phyloP scores from a whole-genome alignment of 2,888 invertebrate species.

The Autographa pulchrina region DNA sequence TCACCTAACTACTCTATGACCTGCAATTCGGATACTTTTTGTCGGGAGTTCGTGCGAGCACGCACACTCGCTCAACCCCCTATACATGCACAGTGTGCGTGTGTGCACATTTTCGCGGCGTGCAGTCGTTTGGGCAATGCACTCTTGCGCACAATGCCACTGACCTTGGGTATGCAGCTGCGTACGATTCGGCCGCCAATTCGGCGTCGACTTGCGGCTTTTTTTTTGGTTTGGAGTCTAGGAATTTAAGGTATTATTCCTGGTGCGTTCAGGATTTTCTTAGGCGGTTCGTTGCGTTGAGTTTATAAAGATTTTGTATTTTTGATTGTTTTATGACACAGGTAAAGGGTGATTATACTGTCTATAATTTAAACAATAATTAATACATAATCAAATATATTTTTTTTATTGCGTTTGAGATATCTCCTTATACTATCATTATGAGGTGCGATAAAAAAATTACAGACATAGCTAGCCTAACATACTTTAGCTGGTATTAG shows the following conservation, averaged over 20 bases:
- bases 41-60: conserved; percentile 65
- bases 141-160: conserved; percentile 83
- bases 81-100: conserved; percentile 48
- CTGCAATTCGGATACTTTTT: conserved; percentile 84
- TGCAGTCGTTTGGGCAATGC: conserved; percentile 85
- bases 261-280: background rate
- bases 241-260: conserved; percentile 26
- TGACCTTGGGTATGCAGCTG: conserved; percentile 87
- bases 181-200: conserved; percentile 67
- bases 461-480: too few relatives aligned
- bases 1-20: conserved; percentile 66
- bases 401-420: too few relatives aligned
- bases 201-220: conserved; percentile 60
- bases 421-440: too few relatives aligned
- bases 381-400: too few relatives aligned
- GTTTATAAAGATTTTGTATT: background rate
- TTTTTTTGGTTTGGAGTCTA: conserved; percentile 52
- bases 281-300: background rate
- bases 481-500: too few relatives aligned
- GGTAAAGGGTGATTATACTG: too few relatives aligned
- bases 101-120: conserved; percentile 79
- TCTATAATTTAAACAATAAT: too few relatives aligned
- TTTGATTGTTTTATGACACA: too few relatives aligned
- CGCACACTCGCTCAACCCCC: conserved; percentile 46
- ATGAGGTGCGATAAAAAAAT: too few relatives aligned